phyloP scores from a whole-genome alignment of 92 coral and sea anemone species.

The Pocillopora meandrina region DNA sequence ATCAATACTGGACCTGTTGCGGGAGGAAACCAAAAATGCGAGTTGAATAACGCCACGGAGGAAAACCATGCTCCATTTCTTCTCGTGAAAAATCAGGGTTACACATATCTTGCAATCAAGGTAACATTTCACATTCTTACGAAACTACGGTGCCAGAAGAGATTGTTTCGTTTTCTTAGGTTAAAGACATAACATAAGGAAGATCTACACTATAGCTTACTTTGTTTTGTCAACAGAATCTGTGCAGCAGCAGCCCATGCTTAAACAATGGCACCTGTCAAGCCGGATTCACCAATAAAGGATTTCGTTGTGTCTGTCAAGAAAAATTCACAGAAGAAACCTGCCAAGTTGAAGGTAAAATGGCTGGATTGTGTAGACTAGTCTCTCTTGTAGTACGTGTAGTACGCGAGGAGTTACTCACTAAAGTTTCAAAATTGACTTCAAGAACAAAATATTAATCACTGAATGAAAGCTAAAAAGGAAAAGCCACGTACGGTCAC shows the following conservation, averaged over 20 bases:
- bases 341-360: not conserved
- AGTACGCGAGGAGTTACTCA: not conserved
- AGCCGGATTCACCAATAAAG: not conserved
- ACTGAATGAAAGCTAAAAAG: too few relatives aligned
- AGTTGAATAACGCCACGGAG: not conserved
- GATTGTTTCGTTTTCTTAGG: too few relatives aligned
- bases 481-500: too few relatives aligned
- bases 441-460: too few relatives aligned
- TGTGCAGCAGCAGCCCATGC: not conserved
- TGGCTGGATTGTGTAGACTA: not conserved
- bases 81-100: not conserved
- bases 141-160: too few relatives aligned
- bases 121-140: not conserved
- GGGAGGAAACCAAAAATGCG: not conserved
- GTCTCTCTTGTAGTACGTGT: too few relatives aligned
- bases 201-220: not conserved
- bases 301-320: not conserved
- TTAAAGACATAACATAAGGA: not conserved
- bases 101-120: not conserved
- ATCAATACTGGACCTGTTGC: not conserved
- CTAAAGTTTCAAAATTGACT: slow-evolving; percentile 1
- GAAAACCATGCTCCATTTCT: not conserved
- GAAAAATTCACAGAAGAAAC: not conserved
- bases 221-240: not conserved
- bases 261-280: not conserved